Base-by-base conservation (phyloP, 2,797 vertebrate genomes). In the Coendou prehensilis region DNA sequence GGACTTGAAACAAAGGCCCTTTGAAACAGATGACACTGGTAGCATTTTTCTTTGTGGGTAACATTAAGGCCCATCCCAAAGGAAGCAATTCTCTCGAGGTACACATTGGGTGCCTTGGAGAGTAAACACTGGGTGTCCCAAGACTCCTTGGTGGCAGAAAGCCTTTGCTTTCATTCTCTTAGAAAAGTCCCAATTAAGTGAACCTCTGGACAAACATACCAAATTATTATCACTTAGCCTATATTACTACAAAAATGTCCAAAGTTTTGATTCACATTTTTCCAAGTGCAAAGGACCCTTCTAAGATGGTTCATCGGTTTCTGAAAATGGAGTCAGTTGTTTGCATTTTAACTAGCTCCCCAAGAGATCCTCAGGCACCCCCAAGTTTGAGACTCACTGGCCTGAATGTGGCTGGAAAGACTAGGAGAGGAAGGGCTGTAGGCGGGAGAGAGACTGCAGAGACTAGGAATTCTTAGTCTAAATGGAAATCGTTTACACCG, bases 401-500 rank as follows among this genome's bases (percentile, higher is more conserved):
- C 45, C 73, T 23, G 28, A 64, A 15, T n/a, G 64, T 78, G 57
- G 8, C 54, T 88, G 80, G 59, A 82, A 93, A 94, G 1, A 6
- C 20, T 59, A 56, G 85, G 50, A 45, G 56, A 94, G 50, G 92
- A 78, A 23, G 83, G n/a, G 59, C 9, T 22, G 75, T 45, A 45
- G 73, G 69, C 63, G 26, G 67, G 63, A 37, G 0, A 61, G 26
- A 57, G 84, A 71, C 10, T 26, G 8, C 0, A 0, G 64, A 75
- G 89, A 91, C 76, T 86, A 30, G 10, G 73, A 96, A 93, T 75
- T 86, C 96, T 92, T 0, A 26, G 90, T 94, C 85, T 85, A 47
- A 97, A 47, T 41, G 84, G 93, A 97, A 98, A 90, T 79, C 91
- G 76, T 96, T 96, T 89, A n/a, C 54, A 82, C 93, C 17, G 33